phyloP scores from a whole-genome alignment of 2,113 vertebrate genomes.

The Sitta europaea region DNA sequence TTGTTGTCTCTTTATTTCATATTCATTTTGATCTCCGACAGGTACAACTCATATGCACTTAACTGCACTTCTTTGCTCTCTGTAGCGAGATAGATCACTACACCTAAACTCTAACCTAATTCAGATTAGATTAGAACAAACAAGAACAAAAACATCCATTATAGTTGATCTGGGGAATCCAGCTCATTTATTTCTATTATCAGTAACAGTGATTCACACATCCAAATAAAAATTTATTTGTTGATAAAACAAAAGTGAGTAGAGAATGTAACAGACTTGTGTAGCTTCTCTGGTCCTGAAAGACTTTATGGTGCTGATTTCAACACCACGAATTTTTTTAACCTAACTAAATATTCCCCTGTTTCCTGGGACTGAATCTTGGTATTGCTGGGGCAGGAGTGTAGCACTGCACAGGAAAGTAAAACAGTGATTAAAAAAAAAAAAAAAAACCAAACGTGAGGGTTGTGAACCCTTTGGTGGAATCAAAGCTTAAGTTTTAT shows the following conservation, averaged over 20 bases:
- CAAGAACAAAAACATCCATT: neutral
- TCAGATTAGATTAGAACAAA: neutral
- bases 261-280: neutral
- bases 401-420: neutral
- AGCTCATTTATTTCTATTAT: neutral
- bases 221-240: neutral
- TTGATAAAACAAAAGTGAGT: neutral
- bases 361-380: neutral
- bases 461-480: neutral
- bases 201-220: neutral
- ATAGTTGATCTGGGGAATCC: neutral
- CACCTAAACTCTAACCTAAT: neutral
- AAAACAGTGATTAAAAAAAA: neutral
- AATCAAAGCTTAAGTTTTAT: neutral
- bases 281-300: neutral
- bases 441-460: neutral
- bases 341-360: neutral
- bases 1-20: neutral
- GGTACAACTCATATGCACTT: neutral
- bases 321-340: neutral
- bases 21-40: neutral
- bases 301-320: neutral
- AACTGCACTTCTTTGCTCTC: neutral
- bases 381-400: neutral
- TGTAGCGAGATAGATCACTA: neutral